phyloP scores from a whole-genome alignment of 2,797 vertebrate genomes.

The Phyllotis vaccarum region DNA sequence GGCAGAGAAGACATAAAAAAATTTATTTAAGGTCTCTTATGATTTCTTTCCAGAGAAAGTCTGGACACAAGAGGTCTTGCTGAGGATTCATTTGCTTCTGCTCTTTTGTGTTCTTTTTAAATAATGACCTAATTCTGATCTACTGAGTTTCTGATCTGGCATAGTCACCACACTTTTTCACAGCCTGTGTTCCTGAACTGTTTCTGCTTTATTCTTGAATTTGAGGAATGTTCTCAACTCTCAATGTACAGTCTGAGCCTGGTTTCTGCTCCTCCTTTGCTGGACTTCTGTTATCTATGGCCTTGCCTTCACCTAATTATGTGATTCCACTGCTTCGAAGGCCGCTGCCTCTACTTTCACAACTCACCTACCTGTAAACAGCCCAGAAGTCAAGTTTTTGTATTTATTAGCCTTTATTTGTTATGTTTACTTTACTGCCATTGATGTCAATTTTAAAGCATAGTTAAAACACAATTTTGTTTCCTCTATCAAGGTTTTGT shows the following conservation, averaged over 20 bases:
- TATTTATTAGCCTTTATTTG: conserved; percentile 41
- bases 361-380: conserved; percentile 26
- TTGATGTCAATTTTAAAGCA: conserved; percentile 47
- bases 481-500: conserved; percentile 56
- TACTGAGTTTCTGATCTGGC: background rate
- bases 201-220: conserved; percentile 35
- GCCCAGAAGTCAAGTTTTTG: conserved; percentile 23
- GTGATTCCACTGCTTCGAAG: conserved; percentile 26
- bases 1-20: background rate
- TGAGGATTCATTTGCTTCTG: background rate
- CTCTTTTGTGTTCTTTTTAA: conserved; percentile 27
- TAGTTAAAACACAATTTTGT: conserved; percentile 32
- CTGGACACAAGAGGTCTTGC: background rate
- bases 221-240: background rate
- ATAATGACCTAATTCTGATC: conserved; percentile 49
- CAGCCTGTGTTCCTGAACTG: background rate
- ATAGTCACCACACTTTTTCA: background rate
- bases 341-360: conserved; percentile 3
- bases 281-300: background rate
- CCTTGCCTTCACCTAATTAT: background rate
- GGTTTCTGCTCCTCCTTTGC: conserved; percentile 22
- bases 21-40: background rate
- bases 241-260: background rate
- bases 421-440: conserved; percentile 35
- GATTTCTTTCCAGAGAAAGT: conserved; percentile 8